Evolutionary conservation across 2,888 invertebrate genomes (phyloP), one percentile per base, ranked within the genome.

Genomic region (Pachydiplax longipennis): DNA sequence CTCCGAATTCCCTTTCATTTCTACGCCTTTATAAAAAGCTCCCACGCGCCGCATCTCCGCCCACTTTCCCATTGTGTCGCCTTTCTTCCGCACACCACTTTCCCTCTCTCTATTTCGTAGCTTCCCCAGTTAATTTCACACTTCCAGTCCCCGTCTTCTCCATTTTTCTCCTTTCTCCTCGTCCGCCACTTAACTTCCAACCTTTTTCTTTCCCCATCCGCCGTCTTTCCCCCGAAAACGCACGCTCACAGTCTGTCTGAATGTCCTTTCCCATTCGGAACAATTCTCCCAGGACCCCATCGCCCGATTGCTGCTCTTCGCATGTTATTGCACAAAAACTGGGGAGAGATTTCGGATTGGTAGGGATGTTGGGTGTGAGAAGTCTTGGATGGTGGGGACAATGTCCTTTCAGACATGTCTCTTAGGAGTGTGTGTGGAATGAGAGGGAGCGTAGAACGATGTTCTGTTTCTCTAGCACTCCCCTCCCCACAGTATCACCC

Each of bases 221-320:
- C 25, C 2, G 22, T 22, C 65, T 25, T n/a, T 73, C 25, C 73
- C 31, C 73, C 73, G 31, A 12, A 73, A 22, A 65, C 61, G 61
- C 61, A n/a, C n/a, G 58, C 58, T 2, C 22, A 58, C 61, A 65
- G n/a, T n/a, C 65, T n/a, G n/a, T 0, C 65, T n/a, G n/a, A 65
- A 83, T 83, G 87, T 87, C 61, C 87, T n/a, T 87, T 37, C 58
- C 87, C 87, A 61, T 87, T 87, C 87, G 87, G 87, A 87, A 87
- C 87, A 61, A 87, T 87, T 87, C 87, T 31, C 61, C 40, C 87
- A n/a, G 61, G 61, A 83, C 83, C 58, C 83, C 83, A 58, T 58
- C 58, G 53, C 83, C 83, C 83, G 82, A 58, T 83, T 35, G 58
- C 82, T 44, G 15, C 87, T 87, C 37, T 61, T 87, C 87, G 37